Percentiles rank a stretch among this genome's conserved stretches.
Evolutionary conservation across 2,113 vertebrate species (phyloP).

Genomic region (Oceanodroma tethys): DNA sequence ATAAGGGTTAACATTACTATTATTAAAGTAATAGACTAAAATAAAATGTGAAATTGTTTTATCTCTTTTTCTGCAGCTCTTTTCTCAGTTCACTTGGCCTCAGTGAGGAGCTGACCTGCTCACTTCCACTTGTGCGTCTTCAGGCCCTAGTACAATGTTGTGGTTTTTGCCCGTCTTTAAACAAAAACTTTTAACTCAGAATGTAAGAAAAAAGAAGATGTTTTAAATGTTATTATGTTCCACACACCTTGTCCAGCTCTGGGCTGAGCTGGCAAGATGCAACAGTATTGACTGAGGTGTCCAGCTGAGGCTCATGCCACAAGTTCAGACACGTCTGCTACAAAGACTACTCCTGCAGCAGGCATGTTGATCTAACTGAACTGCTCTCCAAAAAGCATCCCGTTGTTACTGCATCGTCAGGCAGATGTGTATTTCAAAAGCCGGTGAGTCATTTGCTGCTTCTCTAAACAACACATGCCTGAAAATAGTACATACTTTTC

Average conservation of each 20-base stretch:
- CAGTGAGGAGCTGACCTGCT: background rate
- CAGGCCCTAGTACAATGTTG: background rate
- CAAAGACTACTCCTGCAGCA: background rate
- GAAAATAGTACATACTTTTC: background rate
- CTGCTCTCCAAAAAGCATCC: background rate
- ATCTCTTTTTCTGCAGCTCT: background rate
- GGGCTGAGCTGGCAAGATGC: background rate
- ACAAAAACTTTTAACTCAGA: background rate
- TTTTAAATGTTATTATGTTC: background rate
- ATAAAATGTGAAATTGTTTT: background rate
- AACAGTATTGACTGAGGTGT: background rate
- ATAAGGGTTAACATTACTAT: background rate
- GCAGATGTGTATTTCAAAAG: background rate
- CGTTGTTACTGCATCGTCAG: background rate
- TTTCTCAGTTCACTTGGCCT: background rate
- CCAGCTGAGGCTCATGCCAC: background rate
- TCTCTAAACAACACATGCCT: background rate
- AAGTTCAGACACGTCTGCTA: background rate
- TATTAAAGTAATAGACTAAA: background rate
- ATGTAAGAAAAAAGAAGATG: background rate
- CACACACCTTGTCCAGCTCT: background rate
- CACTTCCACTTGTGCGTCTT: background rate
- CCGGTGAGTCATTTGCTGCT: background rate
- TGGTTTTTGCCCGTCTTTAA: background rate
- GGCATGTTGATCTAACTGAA: background rate